Base-by-base conservation (phyloP, 2,113 vertebrate genomes). In the Gnathochromis pfefferi region DNA sequence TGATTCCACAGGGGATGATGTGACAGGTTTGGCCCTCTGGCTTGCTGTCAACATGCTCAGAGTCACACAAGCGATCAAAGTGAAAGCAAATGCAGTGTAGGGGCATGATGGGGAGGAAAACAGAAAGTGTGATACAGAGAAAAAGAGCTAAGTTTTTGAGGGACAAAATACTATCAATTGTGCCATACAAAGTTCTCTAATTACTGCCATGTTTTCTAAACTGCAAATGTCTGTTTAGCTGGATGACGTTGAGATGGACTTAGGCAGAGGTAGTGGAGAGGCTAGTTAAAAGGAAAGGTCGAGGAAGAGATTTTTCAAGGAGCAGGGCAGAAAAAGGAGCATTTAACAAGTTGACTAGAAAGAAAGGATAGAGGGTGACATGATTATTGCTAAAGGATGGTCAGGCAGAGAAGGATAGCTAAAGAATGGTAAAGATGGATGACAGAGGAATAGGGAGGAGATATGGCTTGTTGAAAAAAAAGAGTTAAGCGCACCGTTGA, bases 1-100 rank as follows among this genome's bases (percentile, higher is more conserved):
- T 93, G 89, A 94, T 93, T 93, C 93, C 88, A 60, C 63, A 5
- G 85, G 85, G 93, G 49, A 47, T 4, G 38, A 81, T 49, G 12
- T 55, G 65, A 83, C 85, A 53, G 55, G 58, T 85, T 81, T 2
- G 42, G 86, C 75, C 58, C 86, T 87, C 23, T 87, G 83, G 91
- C 90, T 82, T 42, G 79, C 89, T 94, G 90, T 93, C 92, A 88
- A 47, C 87, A 51, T 17, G 5, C 85, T 90, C 83, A 83, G 58
- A 91, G 82, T 91, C 65, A 78, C 88, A 88, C 86, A 78, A 51
- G 17, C 26, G 73, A 78, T 92, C 89, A 91, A 89, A 78, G 40
- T 79, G 23, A 79, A 57, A 87, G 45, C 40, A 89, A 65, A 57
- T 16, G 45, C 73, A 26, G 57, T 40, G 10, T 51, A n/a, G 47